phyloP scores from a whole-genome alignment of 2,888 invertebrate genomes.

The Prosapia bicincta region DNA sequence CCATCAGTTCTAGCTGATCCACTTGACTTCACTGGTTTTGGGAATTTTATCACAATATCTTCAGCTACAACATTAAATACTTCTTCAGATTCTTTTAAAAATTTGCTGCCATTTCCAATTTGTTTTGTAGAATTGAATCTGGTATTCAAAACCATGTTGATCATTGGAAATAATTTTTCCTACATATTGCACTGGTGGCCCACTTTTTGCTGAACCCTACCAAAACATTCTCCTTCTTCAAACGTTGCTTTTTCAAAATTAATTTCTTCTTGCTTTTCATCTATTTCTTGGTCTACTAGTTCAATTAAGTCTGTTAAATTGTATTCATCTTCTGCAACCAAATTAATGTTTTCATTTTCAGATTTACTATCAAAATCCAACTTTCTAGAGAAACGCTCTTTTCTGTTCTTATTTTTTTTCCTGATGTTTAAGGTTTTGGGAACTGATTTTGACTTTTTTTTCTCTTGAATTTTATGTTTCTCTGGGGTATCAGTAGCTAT shows the following conservation, averaged over 20 bases:
- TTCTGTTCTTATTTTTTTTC: not conserved
- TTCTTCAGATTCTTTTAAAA: no score
- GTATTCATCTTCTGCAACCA: not conserved
- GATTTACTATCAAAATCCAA: no score
- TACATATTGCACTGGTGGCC: no score
- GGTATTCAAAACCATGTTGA: constrained; percentile 9
- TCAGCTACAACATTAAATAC: not conserved
- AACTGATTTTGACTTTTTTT: constrained; percentile 2
- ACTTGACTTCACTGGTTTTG: constrained; percentile 6
- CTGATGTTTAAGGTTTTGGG: not conserved
- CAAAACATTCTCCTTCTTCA: not conserved
- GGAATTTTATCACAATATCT: not conserved
- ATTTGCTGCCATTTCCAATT: constrained; percentile 11
- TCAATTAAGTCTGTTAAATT: not conserved
- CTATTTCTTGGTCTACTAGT: no score
- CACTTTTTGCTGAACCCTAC: no score
- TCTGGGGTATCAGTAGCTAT: constrained; percentile 15
- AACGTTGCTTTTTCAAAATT: not conserved
- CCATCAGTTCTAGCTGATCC: no score
- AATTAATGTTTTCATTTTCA: not conserved
- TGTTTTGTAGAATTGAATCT: constrained; percentile 18
- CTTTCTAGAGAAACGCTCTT: not conserved
- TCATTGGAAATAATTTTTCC: no score
- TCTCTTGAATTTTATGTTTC: constrained; percentile 9
- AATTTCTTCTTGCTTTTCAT: no score